phyloP scores from a whole-genome alignment of 2,113 vertebrate genomes.

The Aphyosemion australe region DNA sequence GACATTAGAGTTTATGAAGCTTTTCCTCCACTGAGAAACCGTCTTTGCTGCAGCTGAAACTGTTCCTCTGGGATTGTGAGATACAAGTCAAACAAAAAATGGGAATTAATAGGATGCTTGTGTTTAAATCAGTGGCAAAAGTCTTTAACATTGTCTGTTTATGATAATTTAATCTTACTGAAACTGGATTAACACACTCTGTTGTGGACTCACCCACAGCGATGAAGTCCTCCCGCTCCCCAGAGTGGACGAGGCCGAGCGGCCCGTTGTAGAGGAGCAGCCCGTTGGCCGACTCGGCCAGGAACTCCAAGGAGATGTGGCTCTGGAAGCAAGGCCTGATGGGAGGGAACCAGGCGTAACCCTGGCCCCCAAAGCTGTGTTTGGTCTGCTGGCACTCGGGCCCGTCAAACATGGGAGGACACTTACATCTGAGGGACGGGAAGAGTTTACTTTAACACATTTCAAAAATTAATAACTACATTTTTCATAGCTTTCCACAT shows the following conservation, averaged over 20 bases:
- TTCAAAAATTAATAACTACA: not conserved
- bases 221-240: constrained; percentile 82
- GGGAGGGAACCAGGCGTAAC: constrained; percentile 90
- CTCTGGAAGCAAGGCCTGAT: constrained; percentile 86
- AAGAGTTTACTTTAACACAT: not conserved
- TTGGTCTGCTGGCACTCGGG: constrained; percentile 90
- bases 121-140: too few relatives aligned
- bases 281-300: constrained; percentile 81
- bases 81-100: constrained; percentile 20
- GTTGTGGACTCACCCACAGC: constrained; percentile 79
- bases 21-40: constrained; percentile 25
- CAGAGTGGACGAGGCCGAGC: constrained; percentile 61
- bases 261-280: constrained; percentile 87
- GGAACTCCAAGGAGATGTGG: constrained; percentile 86
- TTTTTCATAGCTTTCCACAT: too few relatives aligned
- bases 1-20: constrained; percentile 56
- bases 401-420: constrained; percentile 83
- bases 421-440: constrained; percentile 80
- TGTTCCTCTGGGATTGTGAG: constrained; percentile 18
- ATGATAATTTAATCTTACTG: too few relatives aligned
- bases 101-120: constrained; percentile 11
- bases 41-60: constrained; percentile 5
- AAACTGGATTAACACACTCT: not conserved
- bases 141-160: too few relatives aligned
- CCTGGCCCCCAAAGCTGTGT: constrained; percentile 82